Base-by-base conservation (phyloP, 2,888 invertebrate species). In the Nomada ruficornis region DNA sequence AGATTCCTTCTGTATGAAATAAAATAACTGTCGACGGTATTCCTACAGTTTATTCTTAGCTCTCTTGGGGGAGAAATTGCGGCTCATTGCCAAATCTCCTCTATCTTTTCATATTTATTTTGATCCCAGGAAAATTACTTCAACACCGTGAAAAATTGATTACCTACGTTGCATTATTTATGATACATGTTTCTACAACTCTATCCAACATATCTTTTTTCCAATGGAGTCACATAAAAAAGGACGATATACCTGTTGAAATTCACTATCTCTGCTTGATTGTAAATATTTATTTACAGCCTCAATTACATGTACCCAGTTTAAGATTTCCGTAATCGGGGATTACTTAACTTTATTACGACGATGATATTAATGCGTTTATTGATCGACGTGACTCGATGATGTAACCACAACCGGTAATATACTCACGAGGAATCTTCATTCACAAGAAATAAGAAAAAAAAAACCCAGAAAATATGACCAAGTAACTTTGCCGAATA, bases 21-120 rank as follows among this genome's bases (percentile, higher is more conserved):
- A 86, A 88, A 74, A 77, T 80, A 86, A 90, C 62, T 80, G 76
- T 69, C 73, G 84, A 50, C 71, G 73, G 84, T 85, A 88, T 91
- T 88, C 90, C 89, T 89, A 86, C 89, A 86, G 91, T 91, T 93
- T 93, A 93, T 93, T 93, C 90, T 89, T 89, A 91, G 91, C 88
- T 73, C 75, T 86, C 86, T 77, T 77, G 82, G 84, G 86, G 85
- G 85, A 89, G 87, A 83, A 87, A 86, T 88, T 77, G 80, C 87
- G 90, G 88, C 89, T 88, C 79, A 84, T 87, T 91, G 91, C 91
- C 90, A 91, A 90, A 85, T 77, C 74, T 83, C 86, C 72, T 74
- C 75, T 74, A 85, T 86, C 82, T 87, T 79, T 84, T 81, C 77
- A 83, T 81, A 80, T 86, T 88, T 90, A 87, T 90, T 90, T 85